A percentile compares a stretch with the other conserved stretches of the same genome.
phyloP scores from a whole-genome alignment of 2,797 vertebrate species.

The Prionace glauca region DNA sequence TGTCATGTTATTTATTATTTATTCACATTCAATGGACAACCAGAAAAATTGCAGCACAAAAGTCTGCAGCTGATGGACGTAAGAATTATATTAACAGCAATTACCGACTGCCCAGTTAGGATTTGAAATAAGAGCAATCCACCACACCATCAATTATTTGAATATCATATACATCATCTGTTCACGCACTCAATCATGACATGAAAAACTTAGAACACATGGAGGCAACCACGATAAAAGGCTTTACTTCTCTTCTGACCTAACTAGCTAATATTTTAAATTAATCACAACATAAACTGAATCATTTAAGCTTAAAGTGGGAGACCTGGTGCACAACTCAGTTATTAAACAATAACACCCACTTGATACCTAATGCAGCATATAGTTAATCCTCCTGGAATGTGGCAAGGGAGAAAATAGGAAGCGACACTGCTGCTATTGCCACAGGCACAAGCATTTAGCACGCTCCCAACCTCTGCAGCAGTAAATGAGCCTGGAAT shows the following conservation, averaged over 20 bases:
- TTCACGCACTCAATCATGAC: background rate
- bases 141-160: background rate
- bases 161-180: background rate
- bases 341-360: background rate
- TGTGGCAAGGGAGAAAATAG: background rate
- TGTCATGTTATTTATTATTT: background rate
- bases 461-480: background rate
- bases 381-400: slow-evolving; percentile 3
- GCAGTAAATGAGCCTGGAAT: background rate
- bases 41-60: background rate
- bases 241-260: background rate
- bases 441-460: background rate
- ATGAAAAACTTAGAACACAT: background rate
- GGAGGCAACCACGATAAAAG: background rate
- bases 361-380: background rate
- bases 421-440: background rate
- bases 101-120: background rate
- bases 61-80: background rate
- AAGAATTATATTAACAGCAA: background rate
- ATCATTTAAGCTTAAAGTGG: background rate
- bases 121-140: background rate
- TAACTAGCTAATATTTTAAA: background rate
- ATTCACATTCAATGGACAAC: background rate
- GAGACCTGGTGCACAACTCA: background rate
- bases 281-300: background rate